These are phyloP conservation scores for Cyphomyrmex costatus DNA, from an alignment of 1,140 invertebrate genomes.

Conservation along the genomic window DNA sequence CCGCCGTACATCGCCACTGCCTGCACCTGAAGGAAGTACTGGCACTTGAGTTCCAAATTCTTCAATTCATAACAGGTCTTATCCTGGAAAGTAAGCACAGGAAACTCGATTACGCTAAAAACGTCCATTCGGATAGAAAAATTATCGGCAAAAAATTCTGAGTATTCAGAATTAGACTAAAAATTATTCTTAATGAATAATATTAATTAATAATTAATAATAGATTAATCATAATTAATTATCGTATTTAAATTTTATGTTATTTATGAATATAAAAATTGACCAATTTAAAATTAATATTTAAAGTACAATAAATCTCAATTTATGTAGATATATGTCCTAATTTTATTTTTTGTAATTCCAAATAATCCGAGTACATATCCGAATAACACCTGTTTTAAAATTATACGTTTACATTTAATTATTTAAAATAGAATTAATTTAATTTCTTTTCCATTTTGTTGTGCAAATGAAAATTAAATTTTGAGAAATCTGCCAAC, in stretches of 20 bases:
- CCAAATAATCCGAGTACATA: too few relatives aligned
- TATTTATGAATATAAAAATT: too few relatives aligned
- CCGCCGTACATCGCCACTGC: constrained; percentile 89
- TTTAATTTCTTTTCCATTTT: not conserved
- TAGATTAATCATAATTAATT: too few relatives aligned
- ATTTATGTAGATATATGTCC: not conserved
- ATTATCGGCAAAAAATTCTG: not conserved
- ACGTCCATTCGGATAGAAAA: not conserved
- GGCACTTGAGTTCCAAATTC: constrained; percentile 89
- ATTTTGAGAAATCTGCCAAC: not conserved
- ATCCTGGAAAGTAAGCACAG: constrained; percentile 83
- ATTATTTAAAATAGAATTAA: constrained; percentile 9
- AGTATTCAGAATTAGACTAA: not conserved
- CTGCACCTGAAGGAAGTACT: constrained; percentile 92
- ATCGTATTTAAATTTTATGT: too few relatives aligned
- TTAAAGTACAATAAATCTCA: too few relatives aligned
- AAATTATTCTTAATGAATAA: not conserved
- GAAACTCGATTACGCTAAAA: not conserved
- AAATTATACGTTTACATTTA: not conserved
- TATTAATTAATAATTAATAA: too few relatives aligned
- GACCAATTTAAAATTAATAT: too few relatives aligned
- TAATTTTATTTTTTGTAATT: not conserved
- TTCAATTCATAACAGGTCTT: constrained; percentile 88
- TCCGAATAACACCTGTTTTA: not conserved
- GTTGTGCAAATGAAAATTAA: not conserved